Evolutionary conservation across 2,888 invertebrate species (phyloP).

Genomic region (Clepsis dumicolana): DNA sequence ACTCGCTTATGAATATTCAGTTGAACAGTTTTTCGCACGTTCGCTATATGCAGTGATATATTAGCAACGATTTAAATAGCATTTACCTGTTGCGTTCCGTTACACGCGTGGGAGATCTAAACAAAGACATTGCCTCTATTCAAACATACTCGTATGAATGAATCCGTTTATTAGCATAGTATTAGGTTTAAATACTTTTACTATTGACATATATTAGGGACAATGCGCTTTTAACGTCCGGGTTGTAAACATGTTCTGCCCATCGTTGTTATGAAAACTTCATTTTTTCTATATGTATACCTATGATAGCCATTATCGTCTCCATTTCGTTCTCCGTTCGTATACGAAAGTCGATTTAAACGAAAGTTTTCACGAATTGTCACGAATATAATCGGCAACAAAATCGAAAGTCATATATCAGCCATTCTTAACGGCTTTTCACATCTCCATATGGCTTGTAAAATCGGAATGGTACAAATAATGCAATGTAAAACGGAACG

Average conservation of each 20-base stretch:
- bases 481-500: constrained; percentile 56
- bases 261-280: not conserved
- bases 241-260: not conserved
- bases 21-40: constrained; percentile 63
- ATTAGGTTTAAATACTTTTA: constrained; percentile 34
- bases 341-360: constrained; percentile 19
- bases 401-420: constrained; percentile 66
- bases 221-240: not conserved
- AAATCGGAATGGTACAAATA: constrained; percentile 57
- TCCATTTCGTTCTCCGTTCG: too few species aligned
- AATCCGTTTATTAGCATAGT: constrained; percentile 53
- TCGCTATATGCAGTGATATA: constrained; percentile 22
- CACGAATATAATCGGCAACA: constrained; percentile 47
- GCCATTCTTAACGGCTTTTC: constrained; percentile 54
- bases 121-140: constrained; percentile 69
- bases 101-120: constrained; percentile 76
- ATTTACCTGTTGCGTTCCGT: constrained; percentile 70
- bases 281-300: not conserved
- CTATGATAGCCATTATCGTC: not conserved
- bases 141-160: constrained; percentile 57
- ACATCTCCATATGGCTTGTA: constrained; percentile 56
- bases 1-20: constrained; percentile 13
- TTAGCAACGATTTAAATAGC: constrained; percentile 52
- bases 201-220: constrained; percentile 27
- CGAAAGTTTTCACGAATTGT: constrained; percentile 36